Base-by-base conservation (phyloP, 1,140 invertebrate species). In the Drosophila albomicans region DNA sequence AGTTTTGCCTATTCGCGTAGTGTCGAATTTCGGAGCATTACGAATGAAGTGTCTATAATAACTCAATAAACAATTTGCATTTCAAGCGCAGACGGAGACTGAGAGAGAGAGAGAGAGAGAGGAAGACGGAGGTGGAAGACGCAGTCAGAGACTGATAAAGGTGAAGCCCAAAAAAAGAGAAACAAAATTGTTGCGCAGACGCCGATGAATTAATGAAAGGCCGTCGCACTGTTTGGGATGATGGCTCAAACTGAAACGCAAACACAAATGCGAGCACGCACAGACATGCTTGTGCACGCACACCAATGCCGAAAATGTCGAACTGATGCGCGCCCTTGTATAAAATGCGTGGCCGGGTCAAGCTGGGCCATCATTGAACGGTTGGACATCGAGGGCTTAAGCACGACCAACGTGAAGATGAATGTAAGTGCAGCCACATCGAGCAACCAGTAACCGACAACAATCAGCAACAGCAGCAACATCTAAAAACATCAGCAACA, bases 351-450 rank as follows among this genome's bases (percentile, higher is more conserved):
- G 73, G 63, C 32, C 66, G 70, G 89, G 82, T 89, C 79, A 86
- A 58, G 30, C 69, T 59, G 81, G 72, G 59, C 65, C 82, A 91
- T 91, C 89, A 91, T 91, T 91, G 75, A 88, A 75, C 85, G 80
- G 78, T 91, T 91, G 89, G 89, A 91, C 79, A 86, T 78, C 85
- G 77, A 91, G 82, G 76, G 85, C 85, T 89, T 62, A 91, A 80
- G 89, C 85, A 91, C 84, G 84, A 91, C 89, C 89, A 86, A 91
- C 89, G 82, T 77, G 65, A 89, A 82, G 61, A 91, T 91, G 89
- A 91, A 86, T 76, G 89, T 91, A 91, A 91, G 89, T 77, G 63
- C 66, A 63, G 28, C 20, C 20, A 25, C 43, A 66, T 16, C 41
- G 51, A 16, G 6, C 51, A 70, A 11, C 0, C 32, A 32, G 11